Evolutionary conservation across 2,888 invertebrate species (phyloP).

Genomic region (Acrobasis suavella): DNA sequence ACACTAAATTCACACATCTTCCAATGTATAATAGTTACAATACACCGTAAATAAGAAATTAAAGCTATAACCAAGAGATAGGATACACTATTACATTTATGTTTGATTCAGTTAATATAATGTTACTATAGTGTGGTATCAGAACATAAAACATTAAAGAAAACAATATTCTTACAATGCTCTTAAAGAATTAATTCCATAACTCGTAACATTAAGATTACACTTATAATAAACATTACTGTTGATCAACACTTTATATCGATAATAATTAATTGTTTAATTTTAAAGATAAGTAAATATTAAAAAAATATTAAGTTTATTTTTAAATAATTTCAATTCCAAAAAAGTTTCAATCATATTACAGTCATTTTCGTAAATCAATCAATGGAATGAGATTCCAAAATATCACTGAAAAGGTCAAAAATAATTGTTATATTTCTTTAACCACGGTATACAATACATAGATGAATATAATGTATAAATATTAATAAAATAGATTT

Average conservation of each 20-base stretch:
- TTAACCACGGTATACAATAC: constrained; percentile 28
- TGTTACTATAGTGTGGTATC: constrained; percentile 28
- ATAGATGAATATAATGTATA: constrained; percentile 41
- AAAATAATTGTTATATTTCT: constrained; percentile 22
- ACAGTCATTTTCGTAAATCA: constrained; percentile 40
- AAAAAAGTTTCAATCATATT: constrained; percentile 44
- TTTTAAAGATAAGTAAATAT: constrained; percentile 58
- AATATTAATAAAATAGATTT: constrained; percentile 62
- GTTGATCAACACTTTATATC: constrained; percentile 41
- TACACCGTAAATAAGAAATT: constrained; percentile 41
- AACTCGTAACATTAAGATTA: constrained; percentile 38
- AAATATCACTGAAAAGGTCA: constrained; percentile 39
- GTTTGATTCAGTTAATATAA: constrained; percentile 36
- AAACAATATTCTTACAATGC: constrained; percentile 36
- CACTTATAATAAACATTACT: constrained; percentile 38
- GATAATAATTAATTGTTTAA: constrained; percentile 42
- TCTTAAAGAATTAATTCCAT: constrained; percentile 34
- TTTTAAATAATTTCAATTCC: constrained; percentile 72
- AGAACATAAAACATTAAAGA: constrained; percentile 33
- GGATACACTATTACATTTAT: constrained; percentile 36
- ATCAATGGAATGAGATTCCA: constrained; percentile 50
- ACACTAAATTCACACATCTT: constrained; percentile 3
- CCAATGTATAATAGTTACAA: constrained; percentile 28
- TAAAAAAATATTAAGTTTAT: constrained; percentile 70
- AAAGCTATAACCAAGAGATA: constrained; percentile 58